Base-by-base conservation (phyloP, 2,888 invertebrate genomes). In the Aplocera efformata region DNA sequence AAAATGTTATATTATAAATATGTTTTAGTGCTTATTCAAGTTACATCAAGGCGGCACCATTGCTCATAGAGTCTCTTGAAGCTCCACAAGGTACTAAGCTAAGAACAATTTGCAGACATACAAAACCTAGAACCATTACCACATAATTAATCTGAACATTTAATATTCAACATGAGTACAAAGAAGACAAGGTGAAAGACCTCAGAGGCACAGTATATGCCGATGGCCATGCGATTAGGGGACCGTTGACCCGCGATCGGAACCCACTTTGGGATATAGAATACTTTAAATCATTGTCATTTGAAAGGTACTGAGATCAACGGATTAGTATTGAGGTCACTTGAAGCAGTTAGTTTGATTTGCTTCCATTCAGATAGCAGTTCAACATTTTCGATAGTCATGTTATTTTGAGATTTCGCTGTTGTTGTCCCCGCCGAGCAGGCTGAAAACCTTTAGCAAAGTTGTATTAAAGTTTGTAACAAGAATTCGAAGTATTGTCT, bases 181-280 rank as follows among this genome's bases (percentile, higher is more conserved):
- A 50, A 35, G n/a, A n/a, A n/a, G 11, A 27, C 20, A 54, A 52
- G 72, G 63, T 68, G 64, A 63, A 59, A 55, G 71, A 70, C 63
- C 67, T 49, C 50, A 42, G 40, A 6, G 26, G 22, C 23, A 32
- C 39, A 33, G 23, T 36, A 9, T 42, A 33, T 25, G 56, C 50
- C 62, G 67, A 63, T 75, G 69, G 60, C 60, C 58, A 72, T 67
- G 66, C 75, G 78, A 80, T 82, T 77, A 80, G 80, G 68, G 70
- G 78, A 68, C 58, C 79, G 58, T 64, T 76, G 80, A 82, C 79
- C 79, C 55, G 58, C 49, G 41, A 56, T 67, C 57, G 66, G 55
- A 50, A 56, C 56, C 56, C 55, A 53, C 52, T 53, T 53, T 46
- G 36, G 42, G 43, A 26, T 43, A 50, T 44, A 49, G 51, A 51